Evolutionary conservation across 2,888 invertebrate genomes (phyloP), one percentile per base, ranked within the genome.

Genomic region (Arctia plantaginis): DNA sequence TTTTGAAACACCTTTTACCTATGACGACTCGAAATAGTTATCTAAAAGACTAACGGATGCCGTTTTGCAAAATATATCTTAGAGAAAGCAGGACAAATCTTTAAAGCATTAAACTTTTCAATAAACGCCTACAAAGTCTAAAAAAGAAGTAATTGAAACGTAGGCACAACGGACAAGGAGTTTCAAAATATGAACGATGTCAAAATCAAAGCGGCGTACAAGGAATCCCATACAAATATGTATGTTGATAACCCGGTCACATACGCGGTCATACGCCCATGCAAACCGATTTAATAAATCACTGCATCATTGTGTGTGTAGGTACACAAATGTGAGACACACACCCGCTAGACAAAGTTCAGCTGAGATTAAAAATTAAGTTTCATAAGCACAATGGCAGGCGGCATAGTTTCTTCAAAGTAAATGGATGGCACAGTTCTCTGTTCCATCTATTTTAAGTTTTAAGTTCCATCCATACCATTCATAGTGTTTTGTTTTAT

Each of bases 301-400:
- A 87, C 81, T 80, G 83, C 78, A 82, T 83, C 85, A 74, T 74
- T 74, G 84, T 82, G 85, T 84, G 84, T 82, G 86, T 84, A 83
- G 77, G 81, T 82, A 85, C 83, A 86, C 87, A 87, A 87, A 86
- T 86, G 80, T 83, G 83, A 85, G 81, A 81, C 84, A 83, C 78
- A 80, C 84, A 79, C 80, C 80, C 74, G 72, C 81, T 85, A 87
- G 84, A 85, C 86, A 90, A 91, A 91, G 90, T 90, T 90, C 88
- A 87, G 47, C 68, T 65, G 76, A 87, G 87, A 89, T 90, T 86
- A 88, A 90, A 88, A 86, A 86, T 80, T 85, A 87, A 86, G 86
- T 80, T 79, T 79, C 77, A 81, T 79, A 80, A 78, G 81, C 81
- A 87, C 85, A 87, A 85, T 87, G 85, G 88, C 27, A 15, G 27